These are phyloP conservation scores for Bucorvus abyssinicus DNA, from an alignment of 2,797 vertebrate species.

Conservation along the genomic window DNA sequence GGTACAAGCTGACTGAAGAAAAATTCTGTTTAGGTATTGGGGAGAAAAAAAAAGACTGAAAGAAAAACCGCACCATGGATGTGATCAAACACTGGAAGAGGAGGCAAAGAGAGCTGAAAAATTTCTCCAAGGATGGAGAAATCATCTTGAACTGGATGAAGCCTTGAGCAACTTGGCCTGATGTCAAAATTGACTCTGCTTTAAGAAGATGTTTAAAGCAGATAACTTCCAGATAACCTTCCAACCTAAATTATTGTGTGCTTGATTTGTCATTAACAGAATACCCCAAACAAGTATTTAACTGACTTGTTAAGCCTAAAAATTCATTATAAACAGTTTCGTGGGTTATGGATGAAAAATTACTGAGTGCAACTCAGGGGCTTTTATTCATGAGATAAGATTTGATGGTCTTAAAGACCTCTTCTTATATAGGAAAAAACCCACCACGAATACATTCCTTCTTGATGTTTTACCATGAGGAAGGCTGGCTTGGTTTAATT, in stretches of 20 bases:
- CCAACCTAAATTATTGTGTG: background rate
- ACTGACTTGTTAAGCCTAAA: background rate
- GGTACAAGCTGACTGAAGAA: background rate
- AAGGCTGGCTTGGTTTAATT: background rate
- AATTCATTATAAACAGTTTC: background rate
- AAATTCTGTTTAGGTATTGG: background rate
- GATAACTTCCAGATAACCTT: background rate
- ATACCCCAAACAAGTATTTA: background rate
- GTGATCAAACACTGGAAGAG: background rate
- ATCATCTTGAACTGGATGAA: background rate
- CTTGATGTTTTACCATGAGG: background rate
- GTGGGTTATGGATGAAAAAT: background rate
- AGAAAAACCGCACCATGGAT: background rate
- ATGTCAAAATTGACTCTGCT: background rate
- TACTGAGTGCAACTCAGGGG: background rate
- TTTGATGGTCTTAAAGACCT: background rate
- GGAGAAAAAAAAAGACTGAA: no score
- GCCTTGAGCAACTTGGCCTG: background rate
- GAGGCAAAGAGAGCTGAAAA: background rate
- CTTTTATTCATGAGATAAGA: background rate
- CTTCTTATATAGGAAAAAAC: background rate
- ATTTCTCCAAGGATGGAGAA: background rate
- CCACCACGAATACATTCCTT: background rate
- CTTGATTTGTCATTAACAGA: background rate
- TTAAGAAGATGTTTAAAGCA: background rate